Percentiles rank a stretch among this genome's conserved stretches.
Conservation (phyloP, 2,888 invertebrate genomes). For the Agapetus fuscipes region DNA sequence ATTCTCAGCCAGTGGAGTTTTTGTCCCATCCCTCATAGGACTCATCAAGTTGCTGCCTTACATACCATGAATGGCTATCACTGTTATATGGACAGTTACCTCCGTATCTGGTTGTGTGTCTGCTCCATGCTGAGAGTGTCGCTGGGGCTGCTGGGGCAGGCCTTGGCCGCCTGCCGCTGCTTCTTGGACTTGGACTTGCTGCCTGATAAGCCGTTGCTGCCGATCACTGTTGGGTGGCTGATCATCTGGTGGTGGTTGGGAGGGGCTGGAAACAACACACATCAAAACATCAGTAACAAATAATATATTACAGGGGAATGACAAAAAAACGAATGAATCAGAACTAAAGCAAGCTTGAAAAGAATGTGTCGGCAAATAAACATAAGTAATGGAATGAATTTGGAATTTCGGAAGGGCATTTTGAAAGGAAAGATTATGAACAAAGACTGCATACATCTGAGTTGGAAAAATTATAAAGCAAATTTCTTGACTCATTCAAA, state of each 20-base stretch:
- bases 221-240: slow-evolving; percentile 77
- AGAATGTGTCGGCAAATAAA: not conserved
- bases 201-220: slow-evolving; percentile 37
- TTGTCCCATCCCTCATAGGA: too few relatives aligned
- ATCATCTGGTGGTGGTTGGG: slow-evolving; percentile 70
- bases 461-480: too few relatives aligned
- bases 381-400: not conserved
- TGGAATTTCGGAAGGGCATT: too few relatives aligned
- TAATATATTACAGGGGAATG: too few relatives aligned
- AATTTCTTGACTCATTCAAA: too few relatives aligned
- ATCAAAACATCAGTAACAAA: not conserved
- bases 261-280: slow-evolving; percentile 50
- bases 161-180: slow-evolving; percentile 58
- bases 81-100: too few relatives aligned
- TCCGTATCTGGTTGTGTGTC: slow-evolving; percentile 40
- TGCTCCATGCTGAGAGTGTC: slow-evolving; percentile 40
- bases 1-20: too few relatives aligned
- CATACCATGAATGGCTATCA: too few relatives aligned
- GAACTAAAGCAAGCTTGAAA: too few relatives aligned
- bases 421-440: too few relatives aligned
- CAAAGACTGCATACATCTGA: too few relatives aligned
- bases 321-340: not conserved
- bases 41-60: too few relatives aligned
- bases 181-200: slow-evolving; percentile 67
- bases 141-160: slow-evolving; percentile 58